Evolutionary conservation across 1,140 invertebrate species (phyloP), one percentile per base, ranked within the genome.

Genomic region (Lordiphosa mommai): DNA sequence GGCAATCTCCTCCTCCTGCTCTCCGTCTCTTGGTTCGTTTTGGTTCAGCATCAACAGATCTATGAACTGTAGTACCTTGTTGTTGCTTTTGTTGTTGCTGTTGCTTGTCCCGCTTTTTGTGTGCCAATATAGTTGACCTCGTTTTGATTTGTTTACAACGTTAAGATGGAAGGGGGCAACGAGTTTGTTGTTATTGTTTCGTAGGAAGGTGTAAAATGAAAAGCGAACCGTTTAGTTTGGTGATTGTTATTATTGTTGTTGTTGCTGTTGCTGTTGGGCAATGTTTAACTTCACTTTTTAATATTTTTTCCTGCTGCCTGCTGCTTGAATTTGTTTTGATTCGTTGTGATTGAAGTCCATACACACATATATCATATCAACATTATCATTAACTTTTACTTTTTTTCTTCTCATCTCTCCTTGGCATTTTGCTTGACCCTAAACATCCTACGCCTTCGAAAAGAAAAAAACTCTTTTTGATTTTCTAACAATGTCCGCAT

Each of bases 81-180:
- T 14, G 12, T 36, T 36, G 9, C 3, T 33, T 4, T 36, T 36
- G 34, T 14, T 36, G 4, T 43, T 43, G 20, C 12, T 29, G 40
- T 29, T 43, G 40, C 40, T 29, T 43, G 40, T 43, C 40, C 40
- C 40, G 40, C 40, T 27, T 43, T 43, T 43, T 43, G 40, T 43
- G 40, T 43, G 40, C 40, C 20, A 43, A 43, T 43, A 43, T 43
- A 43, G 40, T 43, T 43, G 40, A 43, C 40, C 40, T 43, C 40
- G 10, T 43, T 43, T 43, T 43, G 40, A 43, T 43, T 43, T 43
- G 40, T 43, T 43, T 43, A 43, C 40, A 43, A 43, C 40, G 40
- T 43, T 13, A n/a, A 12, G 13, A 14, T 12, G 38, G 40, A 8
- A 40, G 16, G 20, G n/a, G 17, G 5, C 38, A 16, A 38, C 14